These are phyloP conservation scores for Cryptus armator DNA, from an alignment of 2,888 invertebrate genomes.

Conservation along the genomic window DNA sequence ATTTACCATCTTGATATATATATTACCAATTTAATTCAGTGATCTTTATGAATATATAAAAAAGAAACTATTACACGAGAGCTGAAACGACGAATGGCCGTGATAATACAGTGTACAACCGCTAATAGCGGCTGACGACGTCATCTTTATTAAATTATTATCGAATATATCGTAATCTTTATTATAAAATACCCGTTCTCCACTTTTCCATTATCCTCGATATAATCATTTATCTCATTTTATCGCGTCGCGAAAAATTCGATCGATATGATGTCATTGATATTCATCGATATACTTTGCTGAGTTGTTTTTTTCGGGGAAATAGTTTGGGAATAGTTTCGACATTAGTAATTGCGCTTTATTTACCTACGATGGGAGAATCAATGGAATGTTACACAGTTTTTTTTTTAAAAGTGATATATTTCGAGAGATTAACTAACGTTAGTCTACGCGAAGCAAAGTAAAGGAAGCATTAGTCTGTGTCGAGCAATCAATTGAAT, in stretches of 20 bases:
- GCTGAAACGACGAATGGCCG: slow-evolving; percentile 66
- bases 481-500: not conserved
- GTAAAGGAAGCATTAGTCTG: not conserved
- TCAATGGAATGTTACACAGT: not conserved
- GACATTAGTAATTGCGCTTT: not conserved
- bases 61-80: slow-evolving; percentile 51
- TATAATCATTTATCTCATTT: slow-evolving; percentile 1
- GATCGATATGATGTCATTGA: not conserved
- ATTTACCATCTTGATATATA: slow-evolving; percentile 31
- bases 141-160: slow-evolving; percentile 82
- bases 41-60: slow-evolving; percentile 19
- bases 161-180: slow-evolving; percentile 73
- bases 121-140: slow-evolving; percentile 72
- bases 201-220: not conserved
- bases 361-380: not conserved
- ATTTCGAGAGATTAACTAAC: no score
- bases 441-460: not conserved
- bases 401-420: no score
- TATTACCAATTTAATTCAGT: slow-evolving; percentile 21
- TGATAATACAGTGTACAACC: slow-evolving; percentile 78
- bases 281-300: not conserved
- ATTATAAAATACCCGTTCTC: slow-evolving; percentile 38
- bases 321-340: no score
- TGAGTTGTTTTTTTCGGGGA: no score
- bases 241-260: not conserved